Evolutionary conservation across 2,797 vertebrate genomes (phyloP), one percentile per base, ranked within the genome.

Genomic region (Valencia hispanica): DNA sequence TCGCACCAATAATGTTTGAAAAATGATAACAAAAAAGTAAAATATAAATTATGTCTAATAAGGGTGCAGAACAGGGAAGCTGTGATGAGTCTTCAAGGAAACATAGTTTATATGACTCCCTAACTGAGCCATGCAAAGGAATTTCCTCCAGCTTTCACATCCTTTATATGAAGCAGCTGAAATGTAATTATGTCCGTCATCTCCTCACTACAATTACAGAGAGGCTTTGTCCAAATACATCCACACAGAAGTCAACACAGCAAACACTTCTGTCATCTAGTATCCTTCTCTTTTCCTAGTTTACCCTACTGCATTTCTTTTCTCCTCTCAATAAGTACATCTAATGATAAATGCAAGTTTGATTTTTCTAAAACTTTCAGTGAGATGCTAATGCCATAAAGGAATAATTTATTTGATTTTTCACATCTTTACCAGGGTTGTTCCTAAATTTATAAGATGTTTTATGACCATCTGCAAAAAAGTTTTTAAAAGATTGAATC

Each of bases 71-170:
- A 11, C 53, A 27, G 4, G 80, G 76, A 82, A 14, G 66, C 80
- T 82, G 72, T 82, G 53, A 73, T 66, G 79, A 85, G 70, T 79
- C 73, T 79, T 86, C 85, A 81, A 84, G 84, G 86, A 83, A 88
- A 80, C 34, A 30, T 25, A 74, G 25, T 68, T 55, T 71, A 80
- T 77, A 69, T 73, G 85, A 82, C 75, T 78, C 50, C n/a, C 27
- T 72, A 74, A 30, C 45, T 79, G 86, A 89, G 34, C 25, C 69
- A 32, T 65, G 76, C 41, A 45, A 76, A 88, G 85, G 80, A 86
- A 90, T 90, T 89, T 91, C 91, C 88, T 82, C 70, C 41, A 20
- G 48, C 22, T 77, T 72, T 68, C 74, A 77, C 41, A 66, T 50
- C 73, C 47, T 68, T 79, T 43, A 81, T 69, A 77, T 71, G 74